phyloP scores from a whole-genome alignment of 2,888 invertebrate species.

The Sphinx pinastri region DNA sequence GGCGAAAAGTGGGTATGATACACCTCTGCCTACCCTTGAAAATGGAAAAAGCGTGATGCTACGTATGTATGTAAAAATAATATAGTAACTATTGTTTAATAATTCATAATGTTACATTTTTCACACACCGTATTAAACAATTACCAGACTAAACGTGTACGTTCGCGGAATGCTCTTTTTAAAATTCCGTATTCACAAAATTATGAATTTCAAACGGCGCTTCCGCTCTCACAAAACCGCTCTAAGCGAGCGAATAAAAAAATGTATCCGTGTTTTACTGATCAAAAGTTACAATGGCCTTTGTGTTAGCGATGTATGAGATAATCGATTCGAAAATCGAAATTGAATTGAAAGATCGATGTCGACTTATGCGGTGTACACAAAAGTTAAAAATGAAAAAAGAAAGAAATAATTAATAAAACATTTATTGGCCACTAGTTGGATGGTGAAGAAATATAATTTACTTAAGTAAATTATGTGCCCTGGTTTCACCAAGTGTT shows the following conservation, averaged over 20 bases:
- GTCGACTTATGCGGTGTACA: background rate
- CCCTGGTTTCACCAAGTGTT: too few species aligned
- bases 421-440: too few species aligned
- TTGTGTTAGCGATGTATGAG: background rate
- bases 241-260: constrained; percentile 5
- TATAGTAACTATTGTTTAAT: background rate
- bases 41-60: too few species aligned
- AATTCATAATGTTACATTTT: background rate
- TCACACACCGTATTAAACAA: constrained; percentile 1
- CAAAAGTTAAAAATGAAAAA: background rate
- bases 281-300: background rate
- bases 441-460: too few species aligned
- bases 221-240: background rate
- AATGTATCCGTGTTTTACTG: background rate
- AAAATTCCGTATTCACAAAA: constrained; percentile 8
- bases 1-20: too few species aligned
- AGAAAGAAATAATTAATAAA: too few species aligned
- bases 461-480: too few species aligned
- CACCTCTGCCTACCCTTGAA: too few species aligned
- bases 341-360: too few species aligned
- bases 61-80: too few species aligned
- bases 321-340: too few species aligned
- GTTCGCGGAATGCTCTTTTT: constrained; percentile 3
- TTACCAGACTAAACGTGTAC: background rate
- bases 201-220: constrained; percentile 5